Base-by-base conservation (phyloP, 92 coral and sea anemone genomes). In the Porites divaricata region DNA sequence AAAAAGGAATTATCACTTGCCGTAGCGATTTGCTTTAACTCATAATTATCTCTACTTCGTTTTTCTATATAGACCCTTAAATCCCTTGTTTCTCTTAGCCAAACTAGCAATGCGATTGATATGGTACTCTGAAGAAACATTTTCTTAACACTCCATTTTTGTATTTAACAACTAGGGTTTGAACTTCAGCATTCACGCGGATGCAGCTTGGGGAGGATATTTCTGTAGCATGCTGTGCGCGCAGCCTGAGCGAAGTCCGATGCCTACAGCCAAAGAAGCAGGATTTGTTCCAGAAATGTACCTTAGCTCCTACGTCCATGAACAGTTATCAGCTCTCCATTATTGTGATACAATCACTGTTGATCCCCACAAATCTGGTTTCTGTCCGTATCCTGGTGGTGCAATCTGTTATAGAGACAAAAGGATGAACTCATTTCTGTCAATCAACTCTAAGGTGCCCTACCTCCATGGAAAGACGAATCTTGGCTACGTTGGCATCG, bases 161-260 rank as follows among this genome's bases (percentile, higher is more conserved):
- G 4, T 54, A 54, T 54, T 54, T 54, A 54, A 54, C 16, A 54
- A 54, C 59, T 54, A 93, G 93, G 96, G 96, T 6, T 78, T 93
- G 21, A 87, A 90, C 59, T 93, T 87, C 68, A 22, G 79, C 35
- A 69, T 95, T 3, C 91, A 89, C 58, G 98, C 86, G 0, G 98
- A 95, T 70, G 98, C 89, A 0, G 98, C 98, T 10, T 95, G 95
- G 97, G 98, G 98, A 62, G 98, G 95, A n/a, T 95, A 95, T 81
- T 93, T 95, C 82, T 87, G 95, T 49, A 87, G 92, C 67, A 95
- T 95, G 97, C 57, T 95, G 80, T 85, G 88, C 9, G 87, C 77
- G 23, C 75, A 85, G 9, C 92, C 90, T 4, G 67, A 87, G 25
- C 25, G 24, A 5, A 63, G 57, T n/a, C 26, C 14, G 19, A 68